Conservation (phyloP, 2,113 vertebrate genomes). For the human region DNA sequence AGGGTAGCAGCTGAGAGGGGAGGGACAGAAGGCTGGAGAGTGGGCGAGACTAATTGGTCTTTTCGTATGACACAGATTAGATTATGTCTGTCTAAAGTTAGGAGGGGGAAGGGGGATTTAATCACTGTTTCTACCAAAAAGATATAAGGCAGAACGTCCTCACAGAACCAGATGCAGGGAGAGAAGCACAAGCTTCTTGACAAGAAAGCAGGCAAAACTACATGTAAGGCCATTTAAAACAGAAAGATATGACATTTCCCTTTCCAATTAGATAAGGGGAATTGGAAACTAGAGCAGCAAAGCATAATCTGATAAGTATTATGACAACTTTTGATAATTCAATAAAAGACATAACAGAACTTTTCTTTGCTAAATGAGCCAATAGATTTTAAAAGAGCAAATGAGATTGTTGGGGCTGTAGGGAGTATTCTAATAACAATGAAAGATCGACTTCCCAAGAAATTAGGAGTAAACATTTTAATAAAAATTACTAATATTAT, state of each 20-base stretch:
- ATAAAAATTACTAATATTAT: not conserved
- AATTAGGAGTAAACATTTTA: not conserved
- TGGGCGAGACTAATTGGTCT: slow-evolving; percentile 75
- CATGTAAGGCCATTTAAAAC: not conserved
- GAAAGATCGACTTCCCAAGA: not conserved
- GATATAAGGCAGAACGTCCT: not conserved
- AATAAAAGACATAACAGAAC: not conserved
- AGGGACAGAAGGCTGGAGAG: slow-evolving; percentile 65
- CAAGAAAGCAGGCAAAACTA: not conserved
- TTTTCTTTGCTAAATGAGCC: not conserved
- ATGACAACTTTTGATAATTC: not conserved
- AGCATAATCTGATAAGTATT: not conserved
- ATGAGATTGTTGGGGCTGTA: not conserved
- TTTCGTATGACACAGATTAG: slow-evolving; percentile 69
- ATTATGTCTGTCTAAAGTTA: slow-evolving; percentile 60
- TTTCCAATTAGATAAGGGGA: not conserved
- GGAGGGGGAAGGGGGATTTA: slow-evolving; percentile 39
- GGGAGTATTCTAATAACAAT: not conserved
- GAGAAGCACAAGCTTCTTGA: slow-evolving; percentile 13
- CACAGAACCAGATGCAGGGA: not conserved
- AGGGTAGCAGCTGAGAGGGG: slow-evolving; percentile 70
- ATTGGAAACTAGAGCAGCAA: not conserved
- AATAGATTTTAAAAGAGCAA: not conserved
- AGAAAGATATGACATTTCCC: not conserved
- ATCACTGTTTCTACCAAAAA: slow-evolving; percentile 16